A percentile compares a stretch with the other conserved stretches of the same genome.
These are phyloP conservation scores for Idaea straminata DNA, from an alignment of 2,888 invertebrate species.

Conservation along the genomic window DNA sequence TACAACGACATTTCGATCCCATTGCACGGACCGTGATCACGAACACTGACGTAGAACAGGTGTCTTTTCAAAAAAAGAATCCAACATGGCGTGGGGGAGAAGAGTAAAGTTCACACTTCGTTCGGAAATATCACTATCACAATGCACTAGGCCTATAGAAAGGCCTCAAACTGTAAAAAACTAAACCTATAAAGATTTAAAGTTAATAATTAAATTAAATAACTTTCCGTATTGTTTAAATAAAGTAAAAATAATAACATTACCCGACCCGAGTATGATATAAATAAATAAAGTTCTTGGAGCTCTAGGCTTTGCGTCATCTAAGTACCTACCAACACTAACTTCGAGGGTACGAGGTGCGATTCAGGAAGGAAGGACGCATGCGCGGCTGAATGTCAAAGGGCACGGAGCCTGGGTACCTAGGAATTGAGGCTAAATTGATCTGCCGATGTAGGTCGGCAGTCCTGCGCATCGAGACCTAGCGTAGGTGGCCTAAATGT, in stretches of 20 bases:
- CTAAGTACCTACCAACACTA: slow-evolving; percentile 47
- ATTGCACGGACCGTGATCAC: too few species aligned
- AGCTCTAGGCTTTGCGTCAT: slow-evolving; percentile 63
- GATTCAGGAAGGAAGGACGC: slow-evolving; percentile 40
- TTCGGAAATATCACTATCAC: too few species aligned
- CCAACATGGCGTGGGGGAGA: too few species aligned
- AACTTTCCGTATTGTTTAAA: slow-evolving; percentile 3
- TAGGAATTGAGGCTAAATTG: slow-evolving; percentile 55
- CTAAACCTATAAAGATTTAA: neutral
- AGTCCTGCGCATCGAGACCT: slow-evolving; percentile 24
- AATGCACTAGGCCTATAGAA: too few species aligned
- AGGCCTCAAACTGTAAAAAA: too few species aligned
- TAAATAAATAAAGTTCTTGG: slow-evolving; percentile 54
- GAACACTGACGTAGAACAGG: too few species aligned
- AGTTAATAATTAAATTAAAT: neutral
- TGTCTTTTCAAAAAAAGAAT: too few species aligned
- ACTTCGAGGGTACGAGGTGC: slow-evolving; percentile 27
- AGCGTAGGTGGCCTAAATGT: slow-evolving; percentile 10
- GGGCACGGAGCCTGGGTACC: slow-evolving; percentile 65
- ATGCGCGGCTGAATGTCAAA: slow-evolving; percentile 72
- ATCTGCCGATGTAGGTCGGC: slow-evolving; percentile 45
- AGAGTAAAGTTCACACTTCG: too few species aligned
- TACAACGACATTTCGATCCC: too few species aligned
- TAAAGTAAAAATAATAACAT: slow-evolving; percentile 12
- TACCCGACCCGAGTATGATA: slow-evolving; percentile 39